Percentiles rank a stretch among this genome's conserved stretches.
Conservation (phyloP, 2,113 vertebrate genomes). For the Equus quagga region DNA sequence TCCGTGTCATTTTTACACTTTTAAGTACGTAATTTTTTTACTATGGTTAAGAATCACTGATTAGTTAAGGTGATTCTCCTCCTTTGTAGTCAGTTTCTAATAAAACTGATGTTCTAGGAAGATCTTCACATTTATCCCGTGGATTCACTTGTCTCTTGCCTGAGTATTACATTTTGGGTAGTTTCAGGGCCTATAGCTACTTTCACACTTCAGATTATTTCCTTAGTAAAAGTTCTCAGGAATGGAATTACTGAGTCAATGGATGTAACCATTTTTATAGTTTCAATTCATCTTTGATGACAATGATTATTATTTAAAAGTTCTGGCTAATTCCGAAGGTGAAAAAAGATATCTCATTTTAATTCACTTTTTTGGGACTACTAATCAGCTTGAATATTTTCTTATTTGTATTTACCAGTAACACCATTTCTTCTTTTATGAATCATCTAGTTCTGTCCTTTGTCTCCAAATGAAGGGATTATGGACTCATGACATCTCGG, state of each 20-base stretch:
- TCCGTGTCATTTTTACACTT: neutral
- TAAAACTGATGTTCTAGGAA: neutral
- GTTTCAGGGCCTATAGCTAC: neutral
- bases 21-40: neutral
- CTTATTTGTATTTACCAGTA: constrained; percentile 38
- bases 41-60: neutral
- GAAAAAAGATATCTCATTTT: neutral
- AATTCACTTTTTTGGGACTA: neutral
- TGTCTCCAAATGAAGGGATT: neutral
- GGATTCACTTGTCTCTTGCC: neutral
- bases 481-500: neutral
- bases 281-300: neutral
- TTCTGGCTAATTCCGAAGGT: constrained; percentile 3
- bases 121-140: neutral
- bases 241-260: neutral
- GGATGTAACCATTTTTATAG: neutral
- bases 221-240: neutral
- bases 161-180: neutral
- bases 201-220: neutral
- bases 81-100: neutral
- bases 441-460: neutral
- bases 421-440: neutral
- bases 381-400: neutral
- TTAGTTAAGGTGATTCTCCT: neutral
- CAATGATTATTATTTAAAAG: constrained; percentile 15